Base-by-base conservation (phyloP, 2,888 invertebrate genomes). In the Oasisia sp. region DNA sequence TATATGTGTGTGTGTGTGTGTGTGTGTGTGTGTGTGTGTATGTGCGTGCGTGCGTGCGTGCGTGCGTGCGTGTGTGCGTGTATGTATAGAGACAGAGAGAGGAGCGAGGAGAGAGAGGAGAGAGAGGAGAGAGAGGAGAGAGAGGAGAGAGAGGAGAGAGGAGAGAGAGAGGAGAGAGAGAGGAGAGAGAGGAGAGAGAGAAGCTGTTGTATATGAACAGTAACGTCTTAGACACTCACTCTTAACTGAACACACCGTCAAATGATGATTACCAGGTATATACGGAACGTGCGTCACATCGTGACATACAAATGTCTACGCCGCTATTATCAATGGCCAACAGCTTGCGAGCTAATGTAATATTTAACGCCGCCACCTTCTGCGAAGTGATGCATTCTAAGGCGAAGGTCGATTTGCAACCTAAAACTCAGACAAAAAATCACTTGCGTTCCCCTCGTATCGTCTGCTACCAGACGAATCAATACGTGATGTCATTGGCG, bases 351-450 rank as follows among this genome's bases (percentile, higher is more conserved):
- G 74, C 74, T 74, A 74, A 74, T 74, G 74, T 27, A 74, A 74
- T 74, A 74, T 19, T 74, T 74, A n/a, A 74, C 27, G 74, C 27
- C 74, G 74, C 27, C 74, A 74, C 74, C 74, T 74, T 50, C 74
- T n/a, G 74, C 3, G 74, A 74, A 74, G n/a, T 7, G 27, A 74
- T 74, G 74, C 3, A 27, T 74, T 74, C n/a, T 74, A 74, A 74
- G 7, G 74, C 27, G 74, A 19, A 4, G 27, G 74, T 74, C 74
- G 74, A 74, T 74, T 74, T 74, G n/a, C 74, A 74, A n/a, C 74
- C 74, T 19, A 74, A 74, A 74, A 74, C 19, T 74, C 74, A 74
- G 74, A 74, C 74, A 74, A 74, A 74, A 74, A 74, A 74, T 74
- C 27, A 74, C 27, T 4, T 19, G 74, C 74, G 27, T 74, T 74